Percentiles rank a stretch among this genome's conserved stretches.
Evolutionary conservation across 2,888 invertebrate species (phyloP).

Genomic region (Cosmorhoe ocellata): DNA sequence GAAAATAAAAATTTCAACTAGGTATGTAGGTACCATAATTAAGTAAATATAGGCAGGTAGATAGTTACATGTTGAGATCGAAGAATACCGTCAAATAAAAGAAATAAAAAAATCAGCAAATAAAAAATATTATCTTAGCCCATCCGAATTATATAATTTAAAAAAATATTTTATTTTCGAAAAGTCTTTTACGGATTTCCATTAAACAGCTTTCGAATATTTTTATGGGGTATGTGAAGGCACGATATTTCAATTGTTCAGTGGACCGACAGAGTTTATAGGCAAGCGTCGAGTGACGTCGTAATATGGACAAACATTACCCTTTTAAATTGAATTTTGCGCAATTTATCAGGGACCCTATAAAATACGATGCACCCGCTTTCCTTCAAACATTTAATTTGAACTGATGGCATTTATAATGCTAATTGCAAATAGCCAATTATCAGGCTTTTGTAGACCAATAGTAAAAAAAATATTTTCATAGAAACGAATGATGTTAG

Average conservation of each 20-base stretch:
- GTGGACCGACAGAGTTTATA: conserved; percentile 70
- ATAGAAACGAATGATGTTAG: too few species aligned
- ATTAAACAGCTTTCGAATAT: conserved; percentile 45
- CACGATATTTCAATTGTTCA: conserved; percentile 73
- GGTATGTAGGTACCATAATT: too few species aligned
- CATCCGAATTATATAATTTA: too few species aligned
- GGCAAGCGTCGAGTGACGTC: conserved; percentile 65
- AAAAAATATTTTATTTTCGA: conserved; percentile 7
- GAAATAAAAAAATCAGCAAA: too few species aligned
- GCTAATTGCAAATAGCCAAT: too few species aligned
- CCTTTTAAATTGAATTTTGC: conserved; percentile 79
- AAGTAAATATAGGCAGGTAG: too few species aligned
- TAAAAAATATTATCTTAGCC: too few species aligned
- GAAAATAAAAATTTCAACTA: too few species aligned
- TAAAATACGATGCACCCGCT: conserved; percentile 61
- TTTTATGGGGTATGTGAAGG: conserved; percentile 61
- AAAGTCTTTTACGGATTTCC: conserved; percentile 18
- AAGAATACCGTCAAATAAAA: too few species aligned
- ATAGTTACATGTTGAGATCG: too few species aligned
- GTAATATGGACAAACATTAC: conserved; percentile 78
- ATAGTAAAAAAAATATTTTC: too few species aligned
- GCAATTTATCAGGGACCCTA: conserved; percentile 72
- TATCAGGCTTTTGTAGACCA: too few species aligned
- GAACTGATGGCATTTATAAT: conserved; percentile 30
- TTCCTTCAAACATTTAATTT: conserved; percentile 62